phyloP scores from a whole-genome alignment of 2,888 invertebrate species.

The Rhagonycha lutea region DNA sequence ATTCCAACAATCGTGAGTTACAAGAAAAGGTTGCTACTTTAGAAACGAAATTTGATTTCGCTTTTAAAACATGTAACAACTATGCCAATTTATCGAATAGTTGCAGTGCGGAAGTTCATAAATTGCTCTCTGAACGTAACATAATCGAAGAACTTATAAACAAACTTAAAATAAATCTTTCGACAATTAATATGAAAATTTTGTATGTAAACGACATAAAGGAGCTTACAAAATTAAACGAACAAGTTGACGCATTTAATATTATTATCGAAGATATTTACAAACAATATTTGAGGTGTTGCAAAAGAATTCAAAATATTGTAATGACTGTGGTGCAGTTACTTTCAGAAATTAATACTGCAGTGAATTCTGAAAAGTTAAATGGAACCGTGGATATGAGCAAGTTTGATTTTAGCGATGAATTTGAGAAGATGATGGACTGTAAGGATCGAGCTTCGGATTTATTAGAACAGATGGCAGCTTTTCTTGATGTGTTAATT shows the following conservation, averaged over 20 bases:
- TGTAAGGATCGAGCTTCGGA: conserved; percentile 36
- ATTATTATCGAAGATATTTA: conserved; percentile 40
- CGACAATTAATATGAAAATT: conserved; percentile 32
- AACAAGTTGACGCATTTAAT: conserved; percentile 39
- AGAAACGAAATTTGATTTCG: conserved; percentile 29
- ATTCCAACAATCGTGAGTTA: conserved; percentile 7
- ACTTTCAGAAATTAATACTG: conserved; percentile 33
- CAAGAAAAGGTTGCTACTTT: conserved; percentile 36
- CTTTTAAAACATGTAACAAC: conserved; percentile 31
- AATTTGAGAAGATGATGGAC: conserved; percentile 37
- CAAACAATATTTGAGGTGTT: conserved; percentile 38
- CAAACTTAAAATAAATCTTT: conserved; percentile 31
- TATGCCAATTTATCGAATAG: conserved; percentile 28
- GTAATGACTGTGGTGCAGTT: conserved; percentile 31
- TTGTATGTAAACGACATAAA: conserved; percentile 29
- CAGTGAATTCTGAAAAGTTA: conserved; percentile 32
- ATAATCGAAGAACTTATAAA: conserved; percentile 31
- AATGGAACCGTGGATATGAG: conserved; percentile 37
- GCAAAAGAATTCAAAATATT: conserved; percentile 37
- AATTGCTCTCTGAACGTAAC: conserved; percentile 32
- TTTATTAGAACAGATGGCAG: conserved; percentile 35
- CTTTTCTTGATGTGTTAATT: not conserved
- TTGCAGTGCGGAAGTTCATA: conserved; percentile 27
- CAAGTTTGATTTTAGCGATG: conserved; percentile 35
- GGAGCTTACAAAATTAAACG: conserved; percentile 31